A percentile compares a stretch with the other conserved stretches of the same genome.
These are phyloP conservation scores for Papilio polyxenes DNA, from an alignment of 1,140 invertebrate species.

Conservation along the genomic window DNA sequence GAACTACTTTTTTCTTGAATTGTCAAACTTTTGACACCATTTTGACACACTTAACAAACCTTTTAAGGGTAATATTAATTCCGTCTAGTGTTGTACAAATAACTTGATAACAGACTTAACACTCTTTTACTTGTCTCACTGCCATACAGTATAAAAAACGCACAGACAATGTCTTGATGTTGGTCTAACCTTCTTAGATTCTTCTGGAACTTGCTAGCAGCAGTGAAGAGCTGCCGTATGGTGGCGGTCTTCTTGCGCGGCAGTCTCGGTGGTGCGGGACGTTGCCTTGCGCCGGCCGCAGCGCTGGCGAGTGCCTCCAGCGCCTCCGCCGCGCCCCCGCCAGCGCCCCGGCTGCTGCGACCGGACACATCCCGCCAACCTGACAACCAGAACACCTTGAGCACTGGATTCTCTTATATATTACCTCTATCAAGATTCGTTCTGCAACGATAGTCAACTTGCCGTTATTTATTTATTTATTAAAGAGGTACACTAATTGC, in stretches of 20 bases:
- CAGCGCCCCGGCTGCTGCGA: constrained; percentile 73
- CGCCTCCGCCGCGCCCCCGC: constrained; percentile 56
- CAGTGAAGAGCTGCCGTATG: constrained; percentile 96
- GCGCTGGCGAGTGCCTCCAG: constrained; percentile 59
- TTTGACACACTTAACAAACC: too few relatives aligned
- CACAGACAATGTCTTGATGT: not conserved
- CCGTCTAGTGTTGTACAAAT: too few relatives aligned
- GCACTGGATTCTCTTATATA: not conserved
- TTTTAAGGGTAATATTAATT: too few relatives aligned
- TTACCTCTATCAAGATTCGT: too few relatives aligned
- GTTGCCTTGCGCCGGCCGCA: constrained; percentile 54
- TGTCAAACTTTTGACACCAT: too few relatives aligned
- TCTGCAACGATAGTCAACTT: too few relatives aligned
- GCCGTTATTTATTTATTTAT: too few relatives aligned
- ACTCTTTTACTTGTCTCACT: too few relatives aligned
- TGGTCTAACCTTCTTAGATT: constrained; percentile 87
- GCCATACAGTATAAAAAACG: too few relatives aligned
- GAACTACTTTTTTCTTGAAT: too few relatives aligned
- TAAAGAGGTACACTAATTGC: too few relatives aligned
- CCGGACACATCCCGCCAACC: constrained; percentile 91
- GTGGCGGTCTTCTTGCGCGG: constrained; percentile 91
- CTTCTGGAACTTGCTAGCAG: constrained; percentile 97
- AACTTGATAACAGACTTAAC: too few relatives aligned
- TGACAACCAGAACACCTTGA: constrained; percentile 54
- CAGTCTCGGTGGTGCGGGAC: constrained; percentile 78